Percentiles rank a stretch among this genome's conserved stretches.
Evolutionary conservation across 2,113 vertebrate genomes (phyloP).

Genomic region (Pteropus alecto): DNA sequence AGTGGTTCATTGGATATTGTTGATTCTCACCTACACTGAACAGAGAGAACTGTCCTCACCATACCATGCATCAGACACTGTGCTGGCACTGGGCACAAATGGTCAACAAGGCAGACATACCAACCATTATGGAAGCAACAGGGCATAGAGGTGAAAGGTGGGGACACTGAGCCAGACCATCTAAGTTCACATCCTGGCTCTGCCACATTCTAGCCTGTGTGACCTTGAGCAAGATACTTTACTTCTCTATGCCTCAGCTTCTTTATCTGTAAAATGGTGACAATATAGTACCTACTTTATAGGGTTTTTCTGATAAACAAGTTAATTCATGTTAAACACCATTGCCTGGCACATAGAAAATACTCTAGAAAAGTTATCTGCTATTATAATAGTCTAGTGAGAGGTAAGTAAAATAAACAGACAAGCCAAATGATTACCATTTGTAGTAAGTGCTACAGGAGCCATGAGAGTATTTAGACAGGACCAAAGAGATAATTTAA

Average conservation of each 20-base stretch:
- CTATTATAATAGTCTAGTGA: background rate
- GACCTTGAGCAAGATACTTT: background rate
- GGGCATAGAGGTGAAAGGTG: fast-evolving
- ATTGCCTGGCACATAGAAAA: background rate
- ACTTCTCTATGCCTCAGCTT: background rate
- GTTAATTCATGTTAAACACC: background rate
- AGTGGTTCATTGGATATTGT: background rate
- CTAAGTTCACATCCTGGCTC: background rate
- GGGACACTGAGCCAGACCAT: background rate
- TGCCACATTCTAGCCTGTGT: background rate
- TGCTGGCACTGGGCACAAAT: background rate
- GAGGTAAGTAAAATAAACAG: background rate
- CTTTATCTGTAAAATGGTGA: background rate
- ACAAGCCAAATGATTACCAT: background rate
- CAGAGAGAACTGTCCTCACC: background rate
- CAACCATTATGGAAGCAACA: background rate
- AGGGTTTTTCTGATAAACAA: background rate
- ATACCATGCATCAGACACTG: background rate
- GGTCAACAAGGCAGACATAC: background rate
- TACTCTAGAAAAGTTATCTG: background rate
- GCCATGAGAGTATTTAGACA: background rate
- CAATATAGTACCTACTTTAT: background rate
- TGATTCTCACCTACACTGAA: background rate
- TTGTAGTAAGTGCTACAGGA: background rate
- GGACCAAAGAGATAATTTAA: background rate